Evolutionary conservation across 2,797 vertebrate species (phyloP), one percentile per base, ranked within the genome.

Genomic region (Craterocephalus amniculus): DNA sequence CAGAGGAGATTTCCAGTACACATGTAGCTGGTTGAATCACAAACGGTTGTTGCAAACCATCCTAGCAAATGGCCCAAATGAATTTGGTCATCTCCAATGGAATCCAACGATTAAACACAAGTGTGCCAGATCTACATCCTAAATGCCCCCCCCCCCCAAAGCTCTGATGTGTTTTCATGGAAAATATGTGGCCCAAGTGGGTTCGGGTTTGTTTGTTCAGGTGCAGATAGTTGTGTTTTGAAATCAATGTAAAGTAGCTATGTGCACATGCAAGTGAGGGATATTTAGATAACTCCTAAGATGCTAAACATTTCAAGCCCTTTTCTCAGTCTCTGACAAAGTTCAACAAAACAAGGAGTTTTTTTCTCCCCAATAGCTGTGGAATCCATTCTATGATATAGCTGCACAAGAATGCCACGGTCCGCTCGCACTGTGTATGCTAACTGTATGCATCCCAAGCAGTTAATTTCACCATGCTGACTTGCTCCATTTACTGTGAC

Each of bases 401-500:
- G 2, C 45, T 36, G 43, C 48, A 12, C 38, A 12, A 24, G 54
- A 76, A 40, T 7, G 58, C 62, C n/a, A 26, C 13, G 66, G 72
- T 79, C 69, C 67, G 48, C 61, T 76, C 70, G 31, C 43, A 58
- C 18, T 22, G 62, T 38, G 62, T 55, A 1, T 66, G 56, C 59
- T 10, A 29, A 63, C 58, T 43, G 70, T 58, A 48, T 14, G 51
- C 49, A 62, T 58, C 59, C 65, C 34, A 36, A 68, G 58, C 49
- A 8, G 22, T 34, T 45, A 45, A 78, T 70, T 76, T 74, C 71
- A 66, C 67, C 56, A 20, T 22, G 36, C 48, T 16, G 76, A 73
- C 43, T 43, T 62, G 81, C 83, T 90, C 79, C 72, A 86, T 84
- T 87, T 83, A 70, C 67, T 60, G 20, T 56, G 34, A 58, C 45